These are phyloP conservation scores for Nipponia nippon DNA, from an alignment of 2,113 vertebrate species.

Conservation along the genomic window DNA sequence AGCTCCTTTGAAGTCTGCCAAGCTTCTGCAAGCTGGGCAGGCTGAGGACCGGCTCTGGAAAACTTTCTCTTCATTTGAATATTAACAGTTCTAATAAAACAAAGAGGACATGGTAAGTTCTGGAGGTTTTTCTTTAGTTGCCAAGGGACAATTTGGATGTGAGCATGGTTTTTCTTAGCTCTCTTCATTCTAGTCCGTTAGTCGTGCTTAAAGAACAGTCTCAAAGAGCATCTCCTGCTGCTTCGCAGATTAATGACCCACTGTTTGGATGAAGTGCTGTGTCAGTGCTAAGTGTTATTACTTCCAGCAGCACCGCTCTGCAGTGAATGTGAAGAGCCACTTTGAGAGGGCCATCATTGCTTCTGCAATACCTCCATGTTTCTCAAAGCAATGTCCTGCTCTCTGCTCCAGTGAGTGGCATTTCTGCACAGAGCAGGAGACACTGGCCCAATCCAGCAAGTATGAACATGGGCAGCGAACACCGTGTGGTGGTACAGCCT, in stretches of 20 bases:
- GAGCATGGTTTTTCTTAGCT: not conserved
- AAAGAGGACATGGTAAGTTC: conserved; percentile 5
- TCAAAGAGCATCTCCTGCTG: conserved; percentile 3
- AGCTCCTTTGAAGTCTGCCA: not conserved
- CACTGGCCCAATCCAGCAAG: not conserved
- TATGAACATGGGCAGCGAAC: not conserved
- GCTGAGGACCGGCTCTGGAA: not conserved
- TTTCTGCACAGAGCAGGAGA: not conserved
- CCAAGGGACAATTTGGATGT: conserved; percentile 18
- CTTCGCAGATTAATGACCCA: conserved; percentile 28
- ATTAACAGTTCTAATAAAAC: conserved; percentile 22
- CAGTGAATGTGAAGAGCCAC: not conserved
- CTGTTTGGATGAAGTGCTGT: not conserved
- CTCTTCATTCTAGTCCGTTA: not conserved
- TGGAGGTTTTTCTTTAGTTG: conserved; percentile 20
- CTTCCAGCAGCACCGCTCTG: not conserved
- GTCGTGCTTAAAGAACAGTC: not conserved
- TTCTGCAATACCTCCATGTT: not conserved
- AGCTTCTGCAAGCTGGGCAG: not conserved
- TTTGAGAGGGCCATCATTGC: not conserved
- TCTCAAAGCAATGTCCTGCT: not conserved
- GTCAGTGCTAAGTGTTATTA: not conserved
- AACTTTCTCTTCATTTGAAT: conserved; percentile 44
- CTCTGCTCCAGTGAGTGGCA: not conserved
- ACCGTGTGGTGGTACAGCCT: rapidly evolving